Conservation (phyloP, 2,888 invertebrate genomes). For the Cotesia congregata region DNA sequence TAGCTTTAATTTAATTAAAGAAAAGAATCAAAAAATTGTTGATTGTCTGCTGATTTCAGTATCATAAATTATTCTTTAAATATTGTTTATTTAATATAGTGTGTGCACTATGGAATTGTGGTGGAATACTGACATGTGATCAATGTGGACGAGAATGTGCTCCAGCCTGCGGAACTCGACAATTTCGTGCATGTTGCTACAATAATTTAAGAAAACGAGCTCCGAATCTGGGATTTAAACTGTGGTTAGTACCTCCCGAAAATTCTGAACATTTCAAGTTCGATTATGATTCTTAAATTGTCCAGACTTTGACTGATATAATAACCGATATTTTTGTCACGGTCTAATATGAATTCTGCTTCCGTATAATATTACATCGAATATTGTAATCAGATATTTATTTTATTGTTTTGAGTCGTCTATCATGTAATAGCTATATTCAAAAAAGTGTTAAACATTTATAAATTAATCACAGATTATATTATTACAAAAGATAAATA, state of each 20-base stretch:
- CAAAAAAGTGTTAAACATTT: background rate
- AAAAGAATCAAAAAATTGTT: too few species aligned
- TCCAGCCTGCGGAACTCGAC: conserved; percentile 78
- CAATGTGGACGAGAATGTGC: conserved; percentile 80
- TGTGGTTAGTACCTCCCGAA: conserved; percentile 52
- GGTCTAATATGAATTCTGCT: background rate
- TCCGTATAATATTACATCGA: background rate
- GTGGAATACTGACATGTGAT: conserved; percentile 76
- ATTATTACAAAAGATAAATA: too few species aligned
- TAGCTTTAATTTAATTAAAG: too few species aligned
- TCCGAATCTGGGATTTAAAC: conserved; percentile 51
- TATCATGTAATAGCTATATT: background rate
- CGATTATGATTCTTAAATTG: conserved; percentile 51
- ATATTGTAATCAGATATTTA: background rate
- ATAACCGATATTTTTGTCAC: background rate
- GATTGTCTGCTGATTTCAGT: too few species aligned
- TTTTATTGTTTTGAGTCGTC: conserved; percentile 1
- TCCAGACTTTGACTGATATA: background rate
- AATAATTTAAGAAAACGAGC: conserved; percentile 77
- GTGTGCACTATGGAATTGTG: conserved; percentile 60
- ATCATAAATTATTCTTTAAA: background rate
- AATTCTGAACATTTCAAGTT: conserved; percentile 49
- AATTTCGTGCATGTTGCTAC: conserved; percentile 81
- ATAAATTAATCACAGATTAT: background rate
- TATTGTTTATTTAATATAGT: conserved; percentile 47